A percentile compares a stretch with the other conserved stretches of the same genome.
Conservation (phyloP, 2,113 vertebrate species). For the Tupaia chinensis region DNA sequence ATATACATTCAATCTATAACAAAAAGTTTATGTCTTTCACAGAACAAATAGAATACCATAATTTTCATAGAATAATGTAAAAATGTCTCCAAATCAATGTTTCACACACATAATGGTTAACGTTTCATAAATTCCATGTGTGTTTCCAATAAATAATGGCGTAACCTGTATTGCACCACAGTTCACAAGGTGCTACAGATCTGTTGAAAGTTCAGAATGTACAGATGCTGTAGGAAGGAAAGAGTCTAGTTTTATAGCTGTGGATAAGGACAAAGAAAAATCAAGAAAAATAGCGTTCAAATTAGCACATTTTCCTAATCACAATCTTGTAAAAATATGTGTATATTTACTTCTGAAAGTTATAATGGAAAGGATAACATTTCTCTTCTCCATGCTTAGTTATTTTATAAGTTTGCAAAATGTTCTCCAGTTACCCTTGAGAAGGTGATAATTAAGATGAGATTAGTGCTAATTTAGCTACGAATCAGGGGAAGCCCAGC, state of each 20-base stretch:
- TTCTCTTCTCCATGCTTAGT: not conserved
- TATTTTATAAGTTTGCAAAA: not conserved
- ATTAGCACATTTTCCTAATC: not conserved
- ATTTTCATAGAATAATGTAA: not conserved
- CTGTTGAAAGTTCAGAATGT: not conserved
- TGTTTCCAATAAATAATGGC: not conserved
- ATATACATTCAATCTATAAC: not conserved
- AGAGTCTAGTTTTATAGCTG: not conserved
- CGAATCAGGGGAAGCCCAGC: fast-evolving
- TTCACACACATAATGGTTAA: not conserved
- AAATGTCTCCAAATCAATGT: not conserved
- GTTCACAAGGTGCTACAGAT: not conserved
- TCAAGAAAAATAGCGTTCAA: not conserved
- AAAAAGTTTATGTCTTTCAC: not conserved
- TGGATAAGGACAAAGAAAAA: not conserved
- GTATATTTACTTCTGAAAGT: not conserved
- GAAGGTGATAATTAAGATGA: not conserved
- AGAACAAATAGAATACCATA: not conserved
- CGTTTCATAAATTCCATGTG: not conserved
- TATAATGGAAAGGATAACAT: not conserved
- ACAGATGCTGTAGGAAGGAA: not conserved
- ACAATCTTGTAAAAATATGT: not conserved
- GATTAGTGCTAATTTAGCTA: not conserved
- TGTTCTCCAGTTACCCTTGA: not conserved
- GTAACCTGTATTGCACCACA: not conserved